Conservation (phyloP, 2,888 invertebrate genomes). For the Anodontia alba region DNA sequence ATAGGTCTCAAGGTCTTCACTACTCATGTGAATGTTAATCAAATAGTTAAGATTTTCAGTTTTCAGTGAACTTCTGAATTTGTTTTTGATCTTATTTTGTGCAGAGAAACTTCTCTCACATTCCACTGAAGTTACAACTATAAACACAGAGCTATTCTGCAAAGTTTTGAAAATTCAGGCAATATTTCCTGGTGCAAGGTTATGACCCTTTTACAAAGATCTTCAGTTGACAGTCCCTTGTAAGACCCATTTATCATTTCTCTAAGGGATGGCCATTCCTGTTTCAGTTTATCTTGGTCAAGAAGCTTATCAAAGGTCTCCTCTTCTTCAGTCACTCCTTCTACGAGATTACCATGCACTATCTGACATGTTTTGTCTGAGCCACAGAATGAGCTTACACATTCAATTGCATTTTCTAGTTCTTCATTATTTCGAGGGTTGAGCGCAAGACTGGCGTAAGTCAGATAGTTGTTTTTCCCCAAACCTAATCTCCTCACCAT, state of each 20-base stretch:
- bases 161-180: neutral
- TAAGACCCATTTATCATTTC: conserved; percentile 6
- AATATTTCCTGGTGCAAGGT: neutral
- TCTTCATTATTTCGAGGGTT: conserved; percentile 5
- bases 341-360: neutral
- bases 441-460: no score
- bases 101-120: conserved; percentile 37
- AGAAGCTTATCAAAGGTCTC: neutral
- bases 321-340: neutral
- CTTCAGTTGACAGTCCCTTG: neutral
- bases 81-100: conserved; percentile 31
- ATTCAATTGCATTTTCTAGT: neutral
- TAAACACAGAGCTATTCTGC: conserved; percentile 30
- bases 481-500: no score
- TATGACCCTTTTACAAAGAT: neutral
- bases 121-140: conserved; percentile 39
- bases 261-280: neutral
- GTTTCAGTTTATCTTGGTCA: neutral
- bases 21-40: conserved; percentile 19
- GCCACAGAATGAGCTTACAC: neutral
- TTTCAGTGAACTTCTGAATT: conserved; percentile 30
- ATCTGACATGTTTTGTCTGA: neutral
- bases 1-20: neutral
- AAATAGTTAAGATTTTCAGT: conserved; percentile 17
- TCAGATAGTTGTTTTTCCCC: no score